Percentiles rank a stretch among this genome's conserved stretches.
phyloP scores from a whole-genome alignment of 2,888 invertebrate species.

The Trissolcus japonicus region DNA sequence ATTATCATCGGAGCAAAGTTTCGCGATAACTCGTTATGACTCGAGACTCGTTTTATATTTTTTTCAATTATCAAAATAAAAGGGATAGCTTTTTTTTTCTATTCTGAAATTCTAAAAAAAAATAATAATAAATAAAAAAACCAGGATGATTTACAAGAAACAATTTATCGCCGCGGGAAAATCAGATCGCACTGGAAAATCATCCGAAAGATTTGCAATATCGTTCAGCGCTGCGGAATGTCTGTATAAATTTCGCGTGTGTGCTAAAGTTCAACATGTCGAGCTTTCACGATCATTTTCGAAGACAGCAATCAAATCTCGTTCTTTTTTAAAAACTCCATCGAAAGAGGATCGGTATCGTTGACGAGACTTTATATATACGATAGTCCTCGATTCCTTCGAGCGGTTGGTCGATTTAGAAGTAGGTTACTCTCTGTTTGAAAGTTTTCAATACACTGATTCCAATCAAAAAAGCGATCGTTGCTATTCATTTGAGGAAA shows the following conservation, averaged over 20 bases:
- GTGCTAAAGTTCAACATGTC: slow-evolving; percentile 37
- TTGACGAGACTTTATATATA: slow-evolving; percentile 33
- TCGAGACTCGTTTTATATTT: neutral
- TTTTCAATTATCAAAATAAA: neutral
- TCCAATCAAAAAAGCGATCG: slow-evolving; percentile 57
- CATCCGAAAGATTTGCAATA: slow-evolving; percentile 40
- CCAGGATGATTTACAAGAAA: neutral
- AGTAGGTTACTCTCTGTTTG: slow-evolving; percentile 56
- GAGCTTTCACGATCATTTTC: slow-evolving; percentile 46
- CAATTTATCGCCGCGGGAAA: slow-evolving; percentile 1
- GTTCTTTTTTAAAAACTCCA: slow-evolving; percentile 53
- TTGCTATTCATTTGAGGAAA: slow-evolving; percentile 48
- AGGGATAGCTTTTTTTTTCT: neutral
- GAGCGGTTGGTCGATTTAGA: slow-evolving; percentile 50
- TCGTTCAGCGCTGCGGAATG: slow-evolving; percentile 31
- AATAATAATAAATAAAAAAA: too few relatives aligned
- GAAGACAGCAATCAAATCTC: slow-evolving; percentile 51
- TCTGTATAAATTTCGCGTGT: slow-evolving; percentile 35
- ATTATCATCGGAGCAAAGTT: slow-evolving; percentile 9
- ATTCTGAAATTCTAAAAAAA: neutral
- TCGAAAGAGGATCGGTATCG: slow-evolving; percentile 47
- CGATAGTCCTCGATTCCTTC: slow-evolving; percentile 43
- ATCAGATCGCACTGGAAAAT: slow-evolving; percentile 8
- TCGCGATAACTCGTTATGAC: too few relatives aligned
- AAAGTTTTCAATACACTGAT: slow-evolving; percentile 57